phyloP scores from a whole-genome alignment of 2,888 invertebrate genomes.

The Drosophila suboccidentalis region DNA sequence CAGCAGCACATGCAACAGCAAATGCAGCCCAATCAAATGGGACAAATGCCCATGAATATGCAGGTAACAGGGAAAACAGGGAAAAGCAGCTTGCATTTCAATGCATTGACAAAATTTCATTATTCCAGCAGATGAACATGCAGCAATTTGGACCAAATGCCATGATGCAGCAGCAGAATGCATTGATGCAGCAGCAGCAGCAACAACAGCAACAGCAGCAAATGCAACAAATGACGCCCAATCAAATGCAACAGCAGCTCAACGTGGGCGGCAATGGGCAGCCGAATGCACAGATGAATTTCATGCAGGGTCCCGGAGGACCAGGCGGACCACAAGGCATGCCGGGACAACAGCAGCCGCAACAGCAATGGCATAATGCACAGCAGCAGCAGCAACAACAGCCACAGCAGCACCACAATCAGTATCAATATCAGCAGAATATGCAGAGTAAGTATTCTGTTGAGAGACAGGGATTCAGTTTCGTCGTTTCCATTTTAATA shows the following conservation, averaged over 20 bases:
- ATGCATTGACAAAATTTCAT: background rate
- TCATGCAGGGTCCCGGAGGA: slow-evolving; percentile 79
- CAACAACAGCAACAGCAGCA: slow-evolving; percentile 78
- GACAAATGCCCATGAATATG: slow-evolving; percentile 85
- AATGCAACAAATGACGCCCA: slow-evolving; percentile 80
- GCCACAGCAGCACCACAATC: slow-evolving; percentile 79
- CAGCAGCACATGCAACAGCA: slow-evolving; percentile 83
- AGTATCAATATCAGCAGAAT: slow-evolving; percentile 84
- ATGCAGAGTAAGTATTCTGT: slow-evolving; percentile 77
- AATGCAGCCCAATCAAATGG: slow-evolving; percentile 82
- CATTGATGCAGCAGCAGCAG: slow-evolving; percentile 85
- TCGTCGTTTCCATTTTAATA: no score
- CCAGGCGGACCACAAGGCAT: slow-evolving; percentile 80
- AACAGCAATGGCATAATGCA: slow-evolving; percentile 85
- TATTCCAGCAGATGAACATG: slow-evolving; percentile 83
- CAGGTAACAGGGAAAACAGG: slow-evolving; percentile 68
- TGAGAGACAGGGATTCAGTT: no score
- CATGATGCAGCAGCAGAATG: slow-evolving; percentile 64
- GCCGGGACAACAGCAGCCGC: slow-evolving; percentile 82
- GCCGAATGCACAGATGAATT: slow-evolving; percentile 83
- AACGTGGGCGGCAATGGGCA: slow-evolving; percentile 80
- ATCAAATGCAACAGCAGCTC: slow-evolving; percentile 83
- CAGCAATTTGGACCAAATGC: slow-evolving; percentile 84
- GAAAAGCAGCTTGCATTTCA: background rate
- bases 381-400: slow-evolving; percentile 73